Evolutionary conservation across 2,113 vertebrate genomes (phyloP).

Genomic region (Pterocles gutturalis): DNA sequence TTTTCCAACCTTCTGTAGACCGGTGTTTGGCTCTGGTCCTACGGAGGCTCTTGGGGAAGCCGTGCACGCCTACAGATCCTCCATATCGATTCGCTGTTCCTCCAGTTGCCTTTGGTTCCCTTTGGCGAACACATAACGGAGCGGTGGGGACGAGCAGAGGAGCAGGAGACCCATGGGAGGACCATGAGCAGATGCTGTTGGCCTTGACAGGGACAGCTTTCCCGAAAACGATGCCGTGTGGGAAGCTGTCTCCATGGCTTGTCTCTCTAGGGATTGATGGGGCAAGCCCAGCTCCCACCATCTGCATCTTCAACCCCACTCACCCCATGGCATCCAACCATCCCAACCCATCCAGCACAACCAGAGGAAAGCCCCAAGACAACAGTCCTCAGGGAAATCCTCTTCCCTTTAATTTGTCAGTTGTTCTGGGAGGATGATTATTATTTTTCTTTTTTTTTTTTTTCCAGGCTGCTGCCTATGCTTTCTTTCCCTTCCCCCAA

Average conservation of each 20-base stretch:
- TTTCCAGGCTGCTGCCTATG: neutral
- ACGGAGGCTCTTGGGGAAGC: fast-evolving
- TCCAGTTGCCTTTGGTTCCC: neutral
- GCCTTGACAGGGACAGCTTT: neutral
- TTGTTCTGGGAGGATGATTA: too few relatives aligned
- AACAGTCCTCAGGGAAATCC: neutral
- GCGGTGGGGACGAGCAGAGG: neutral
- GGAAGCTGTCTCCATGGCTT: neutral
- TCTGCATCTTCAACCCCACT: neutral
- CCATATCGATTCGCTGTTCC: neutral
- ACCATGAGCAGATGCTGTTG: neutral
- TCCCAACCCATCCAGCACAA: neutral
- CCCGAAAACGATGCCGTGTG: neutral
- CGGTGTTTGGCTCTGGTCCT: fast-evolving
- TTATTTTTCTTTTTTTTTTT: neutral
- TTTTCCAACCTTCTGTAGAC: neutral
- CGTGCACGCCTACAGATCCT: fast-evolving
- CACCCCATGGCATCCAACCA: neutral
- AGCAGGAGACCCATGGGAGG: neutral
- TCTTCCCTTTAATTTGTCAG: neutral
- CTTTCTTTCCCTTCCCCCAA: neutral
- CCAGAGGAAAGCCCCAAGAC: neutral
- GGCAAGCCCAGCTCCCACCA: neutral
- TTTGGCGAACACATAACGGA: neutral
- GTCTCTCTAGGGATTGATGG: neutral